Conservation (phyloP, 2,113 vertebrate species). For the Urocitellus parryii region DNA sequence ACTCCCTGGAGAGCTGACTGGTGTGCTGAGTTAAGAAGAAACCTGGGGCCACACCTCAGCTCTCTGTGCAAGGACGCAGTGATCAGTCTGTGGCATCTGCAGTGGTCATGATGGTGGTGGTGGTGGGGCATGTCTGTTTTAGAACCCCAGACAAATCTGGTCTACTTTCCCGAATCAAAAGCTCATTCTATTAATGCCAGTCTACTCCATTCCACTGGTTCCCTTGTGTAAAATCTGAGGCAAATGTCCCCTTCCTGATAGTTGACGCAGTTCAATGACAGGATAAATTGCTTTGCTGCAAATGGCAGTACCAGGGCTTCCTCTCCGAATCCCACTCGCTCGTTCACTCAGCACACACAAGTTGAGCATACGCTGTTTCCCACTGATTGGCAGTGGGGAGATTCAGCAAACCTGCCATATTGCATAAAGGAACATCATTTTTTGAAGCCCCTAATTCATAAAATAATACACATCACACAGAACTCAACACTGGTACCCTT, state of each 20-base stretch:
- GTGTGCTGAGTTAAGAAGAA: background rate
- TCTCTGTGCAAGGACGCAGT: background rate
- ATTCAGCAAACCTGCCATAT: background rate
- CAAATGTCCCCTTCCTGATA: background rate
- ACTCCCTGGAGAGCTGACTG: background rate
- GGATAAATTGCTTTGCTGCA: constrained; percentile 4
- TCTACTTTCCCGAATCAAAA: constrained; percentile 9
- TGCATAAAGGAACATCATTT: background rate
- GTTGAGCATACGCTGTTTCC: background rate
- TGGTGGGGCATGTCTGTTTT: background rate
- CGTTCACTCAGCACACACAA: background rate
- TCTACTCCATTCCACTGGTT: constrained; percentile 33
- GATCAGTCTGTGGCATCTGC: background rate
- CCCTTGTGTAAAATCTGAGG: constrained; percentile 27
- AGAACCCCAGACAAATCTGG: background rate
- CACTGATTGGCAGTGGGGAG: background rate
- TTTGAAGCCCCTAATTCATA: constrained; percentile 17
- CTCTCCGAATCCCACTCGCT: background rate
- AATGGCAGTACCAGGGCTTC: background rate
- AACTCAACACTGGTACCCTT: constrained; percentile 47
- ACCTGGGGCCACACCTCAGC: background rate
- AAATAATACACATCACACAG: constrained; percentile 29
- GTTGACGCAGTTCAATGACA: background rate
- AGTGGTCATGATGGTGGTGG: rapidly evolving
- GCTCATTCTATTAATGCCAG: background rate